Evolutionary conservation across 2,888 invertebrate genomes (phyloP), one percentile per base, ranked within the genome.

Genomic region (Miltochrista miniata): DNA sequence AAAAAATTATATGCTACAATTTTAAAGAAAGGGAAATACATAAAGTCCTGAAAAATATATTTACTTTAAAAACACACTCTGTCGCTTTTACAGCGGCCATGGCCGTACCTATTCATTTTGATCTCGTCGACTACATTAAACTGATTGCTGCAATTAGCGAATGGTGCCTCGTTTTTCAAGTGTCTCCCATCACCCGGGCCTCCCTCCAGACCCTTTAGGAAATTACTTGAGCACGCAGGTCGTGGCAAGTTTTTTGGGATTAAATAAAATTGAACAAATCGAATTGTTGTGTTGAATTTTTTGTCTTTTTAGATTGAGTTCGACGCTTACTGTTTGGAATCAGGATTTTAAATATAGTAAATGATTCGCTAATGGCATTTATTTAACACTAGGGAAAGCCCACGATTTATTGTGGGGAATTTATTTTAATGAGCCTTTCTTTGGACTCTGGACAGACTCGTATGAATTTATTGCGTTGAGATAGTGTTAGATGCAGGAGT

Each of bases 91-190:
- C 77, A 77, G 63, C 75, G 72, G 74, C 78, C 79, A 79, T 79
- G 76, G 81, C 76, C 68, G 74, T 74, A 79, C 76, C 72, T 70
- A 79, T 79, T 81, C 77, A 81, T 81, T 82, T 80, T 74, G 77
- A 83, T 81, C 82, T 83, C 81, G 86, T 80, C 85, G 87, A 88
- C 87, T 89, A 90, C 90, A 90, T 90, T 89, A 89, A 85, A 89
- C 84, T 89, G 89, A 90, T 90, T 90, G 88, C 89, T 81, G 87
- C 86, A 90, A 90, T 90, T 90, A 90, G 88, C 79, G 89, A 85
- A 87, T 88, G 89, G 86, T 87, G 88, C 86, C 87, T 85, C 89
- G 86, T 88, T 88, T 87, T 87, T 88, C 87, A 87, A 80, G 78
- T 80, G 65, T 73, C 81, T 66, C 77, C 69, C 70, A 54, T 48